phyloP scores from a whole-genome alignment of 2,797 vertebrate genomes.

The Lepus oiostolus region DNA sequence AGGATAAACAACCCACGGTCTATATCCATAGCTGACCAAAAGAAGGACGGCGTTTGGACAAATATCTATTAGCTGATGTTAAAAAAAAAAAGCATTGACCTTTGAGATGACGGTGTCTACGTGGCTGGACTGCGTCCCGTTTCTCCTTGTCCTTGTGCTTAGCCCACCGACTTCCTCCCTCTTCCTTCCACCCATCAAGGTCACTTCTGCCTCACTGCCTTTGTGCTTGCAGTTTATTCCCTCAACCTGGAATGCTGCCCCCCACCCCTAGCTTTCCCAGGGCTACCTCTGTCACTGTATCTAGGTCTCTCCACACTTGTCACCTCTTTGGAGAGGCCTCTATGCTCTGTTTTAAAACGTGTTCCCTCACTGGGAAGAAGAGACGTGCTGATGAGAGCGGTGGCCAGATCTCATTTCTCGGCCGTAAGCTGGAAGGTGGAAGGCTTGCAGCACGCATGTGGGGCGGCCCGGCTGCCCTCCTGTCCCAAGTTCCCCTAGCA shows the following conservation, averaged over 20 bases:
- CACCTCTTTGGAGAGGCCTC: neutral
- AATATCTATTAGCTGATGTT: too few species aligned
- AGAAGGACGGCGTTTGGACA: too few species aligned
- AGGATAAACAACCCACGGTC: neutral
- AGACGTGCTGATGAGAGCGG: neutral
- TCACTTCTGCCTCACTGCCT: neutral
- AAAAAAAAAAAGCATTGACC: neutral
- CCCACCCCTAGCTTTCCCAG: neutral
- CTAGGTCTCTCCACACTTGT: neutral
- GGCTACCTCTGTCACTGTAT: neutral
- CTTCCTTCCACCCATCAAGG: neutral
- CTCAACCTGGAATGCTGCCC: neutral
- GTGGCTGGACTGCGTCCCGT: rapidly evolving
- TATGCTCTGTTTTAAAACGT: neutral
- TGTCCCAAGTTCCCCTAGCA: too few species aligned
- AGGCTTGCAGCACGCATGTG: neutral
- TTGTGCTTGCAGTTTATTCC: neutral
- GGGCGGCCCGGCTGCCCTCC: neutral
- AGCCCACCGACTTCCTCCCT: too few species aligned
- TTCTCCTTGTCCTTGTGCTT: neutral
- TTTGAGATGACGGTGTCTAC: neutral
- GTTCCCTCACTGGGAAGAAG: neutral
- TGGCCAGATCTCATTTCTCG: neutral
- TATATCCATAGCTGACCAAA: neutral
- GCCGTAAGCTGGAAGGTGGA: neutral